phyloP scores from a whole-genome alignment of 2,888 invertebrate genomes.

The Cryptosula pallasiana region DNA sequence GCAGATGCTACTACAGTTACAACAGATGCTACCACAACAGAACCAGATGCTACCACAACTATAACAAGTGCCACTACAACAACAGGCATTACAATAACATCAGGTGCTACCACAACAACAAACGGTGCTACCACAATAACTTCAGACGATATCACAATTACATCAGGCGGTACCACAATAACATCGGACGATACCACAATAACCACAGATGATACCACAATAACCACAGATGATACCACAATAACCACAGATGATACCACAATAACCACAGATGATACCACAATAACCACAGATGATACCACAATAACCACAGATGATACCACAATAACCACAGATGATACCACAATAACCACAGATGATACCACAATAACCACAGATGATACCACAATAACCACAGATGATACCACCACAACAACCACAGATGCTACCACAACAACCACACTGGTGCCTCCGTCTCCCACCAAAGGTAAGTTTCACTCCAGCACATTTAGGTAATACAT shows the following conservation, averaged over 20 bases:
- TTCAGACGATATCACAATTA: neutral
- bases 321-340: neutral
- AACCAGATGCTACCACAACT: neutral
- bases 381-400: too few relatives aligned
- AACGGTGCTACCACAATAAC: neutral
- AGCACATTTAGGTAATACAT: too few relatives aligned
- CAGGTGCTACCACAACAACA: neutral
- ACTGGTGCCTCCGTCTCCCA: too few relatives aligned
- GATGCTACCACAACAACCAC: too few relatives aligned
- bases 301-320: neutral
- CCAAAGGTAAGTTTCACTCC: too few relatives aligned
- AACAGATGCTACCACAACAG: neutral
- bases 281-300: neutral
- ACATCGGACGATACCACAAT: neutral
- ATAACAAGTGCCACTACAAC: neutral
- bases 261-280: neutral
- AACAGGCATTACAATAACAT: neutral
- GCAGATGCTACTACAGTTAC: neutral
- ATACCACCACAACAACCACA: too few relatives aligned
- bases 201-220: neutral
- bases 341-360: neutral
- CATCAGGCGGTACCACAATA: neutral
- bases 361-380: too few relatives aligned
- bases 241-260: neutral
- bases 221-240: neutral